Percentiles rank a stretch among this genome's conserved stretches.
Evolutionary conservation across 2,797 vertebrate genomes (phyloP).

Genomic region (Crenichthys baileyi): DNA sequence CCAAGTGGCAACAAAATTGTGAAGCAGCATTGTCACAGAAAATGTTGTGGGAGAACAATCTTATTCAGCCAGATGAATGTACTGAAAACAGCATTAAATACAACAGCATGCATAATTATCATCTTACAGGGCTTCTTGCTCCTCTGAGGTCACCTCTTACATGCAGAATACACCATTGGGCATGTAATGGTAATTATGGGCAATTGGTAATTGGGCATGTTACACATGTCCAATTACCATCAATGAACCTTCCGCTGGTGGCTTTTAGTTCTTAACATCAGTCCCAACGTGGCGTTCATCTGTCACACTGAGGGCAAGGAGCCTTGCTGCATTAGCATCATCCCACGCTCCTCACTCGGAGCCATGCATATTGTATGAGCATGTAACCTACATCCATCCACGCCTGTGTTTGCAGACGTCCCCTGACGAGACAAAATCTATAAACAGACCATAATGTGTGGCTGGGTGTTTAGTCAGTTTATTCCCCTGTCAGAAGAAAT

Average conservation of each 20-base stretch:
- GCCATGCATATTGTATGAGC: conserved; percentile 64
- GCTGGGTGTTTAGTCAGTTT: conserved; percentile 41
- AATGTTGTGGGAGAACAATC: neutral
- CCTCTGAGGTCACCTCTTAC: conserved; percentile 12
- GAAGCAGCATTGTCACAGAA: neutral
- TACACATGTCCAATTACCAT: conserved; percentile 5
- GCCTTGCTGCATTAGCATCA: conserved; percentile 34
- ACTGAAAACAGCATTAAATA: neutral
- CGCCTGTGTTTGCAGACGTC: conserved; percentile 38
- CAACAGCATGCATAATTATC: neutral
- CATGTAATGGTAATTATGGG: no score
- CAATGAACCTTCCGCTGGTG: neutral
- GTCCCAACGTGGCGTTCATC: conserved; percentile 30
- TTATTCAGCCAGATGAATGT: neutral
- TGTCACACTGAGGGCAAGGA: conserved; percentile 32
- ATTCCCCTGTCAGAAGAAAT: conserved; percentile 47
- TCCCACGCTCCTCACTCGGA: conserved; percentile 44
- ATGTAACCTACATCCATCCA: conserved; percentile 63
- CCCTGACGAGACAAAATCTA: conserved; percentile 41
- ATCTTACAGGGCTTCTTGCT: conserved; percentile 8
- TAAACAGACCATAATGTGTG: conserved; percentile 21
- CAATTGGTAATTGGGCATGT: no score
- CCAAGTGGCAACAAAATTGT: neutral
- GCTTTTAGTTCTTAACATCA: conserved; percentile 23
- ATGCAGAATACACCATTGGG: conserved; percentile 22